Conservation (phyloP, 1,140 invertebrate genomes). For the Venustaconcha ellipsiformis region DNA sequence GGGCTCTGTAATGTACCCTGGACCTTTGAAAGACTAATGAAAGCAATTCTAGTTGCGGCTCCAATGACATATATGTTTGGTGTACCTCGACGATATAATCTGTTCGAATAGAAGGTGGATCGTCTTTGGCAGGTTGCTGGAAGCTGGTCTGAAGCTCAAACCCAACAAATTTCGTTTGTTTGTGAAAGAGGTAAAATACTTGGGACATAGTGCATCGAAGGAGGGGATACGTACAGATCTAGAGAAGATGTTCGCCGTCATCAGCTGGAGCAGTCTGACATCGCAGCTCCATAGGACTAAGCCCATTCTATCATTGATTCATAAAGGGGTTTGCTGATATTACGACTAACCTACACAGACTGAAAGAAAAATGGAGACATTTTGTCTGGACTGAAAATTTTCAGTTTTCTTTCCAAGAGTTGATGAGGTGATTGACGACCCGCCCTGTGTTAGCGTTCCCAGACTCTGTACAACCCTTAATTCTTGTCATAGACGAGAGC, state of each 20-base stretch:
- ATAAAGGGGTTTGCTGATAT: no score
- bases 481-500: constrained; percentile 66
- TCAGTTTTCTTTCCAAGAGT: neutral
- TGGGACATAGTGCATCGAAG: neutral
- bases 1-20: constrained; percentile 20
- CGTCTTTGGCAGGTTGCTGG: neutral
- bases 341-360: no score
- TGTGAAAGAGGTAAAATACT: neutral
- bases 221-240: constrained; percentile 6
- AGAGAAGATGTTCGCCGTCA: constrained; percentile 9
- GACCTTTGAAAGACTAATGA: constrained; percentile 15
- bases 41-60: constrained; percentile 6
- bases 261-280: neutral
- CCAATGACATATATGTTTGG: constrained; percentile 9
- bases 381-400: constrained; percentile 2
- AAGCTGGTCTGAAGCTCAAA: constrained; percentile 11
- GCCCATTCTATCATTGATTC: neutral
- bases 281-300: neutral
- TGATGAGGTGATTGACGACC: constrained; percentile 44
- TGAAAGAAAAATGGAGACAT: no score
- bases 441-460: constrained; percentile 48
- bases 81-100: no score
- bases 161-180: constrained; percentile 18
- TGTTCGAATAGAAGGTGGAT: no score
- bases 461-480: constrained; percentile 55